Percentiles rank a stretch among this genome's conserved stretches.
Evolutionary conservation across 2,888 invertebrate species (phyloP).

Genomic region (Ophonus ardosiacus): DNA sequence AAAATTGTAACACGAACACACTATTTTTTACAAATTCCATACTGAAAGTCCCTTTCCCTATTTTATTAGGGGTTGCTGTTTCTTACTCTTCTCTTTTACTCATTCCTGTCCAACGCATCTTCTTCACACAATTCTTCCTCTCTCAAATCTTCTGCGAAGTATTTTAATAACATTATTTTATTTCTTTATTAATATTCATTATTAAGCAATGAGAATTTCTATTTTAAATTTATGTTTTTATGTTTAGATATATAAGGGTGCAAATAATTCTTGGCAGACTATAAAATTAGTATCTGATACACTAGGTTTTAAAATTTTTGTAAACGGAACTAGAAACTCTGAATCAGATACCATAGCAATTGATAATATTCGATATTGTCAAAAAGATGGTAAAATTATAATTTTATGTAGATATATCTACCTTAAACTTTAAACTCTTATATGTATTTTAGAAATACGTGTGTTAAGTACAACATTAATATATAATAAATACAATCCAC

Average conservation of each 20-base stretch:
- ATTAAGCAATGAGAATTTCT: neutral
- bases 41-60: too few species aligned
- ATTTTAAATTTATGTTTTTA: neutral
- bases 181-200: too few species aligned
- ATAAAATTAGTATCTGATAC: neutral
- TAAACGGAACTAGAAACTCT: neutral
- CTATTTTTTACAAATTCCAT: too few species aligned
- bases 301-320: slow-evolving; percentile 30
- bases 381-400: slow-evolving; percentile 64
- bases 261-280: slow-evolving; percentile 8
- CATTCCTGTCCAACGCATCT: too few species aligned
- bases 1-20: too few species aligned
- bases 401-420: neutral
- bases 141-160: too few species aligned
- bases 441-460: slow-evolving; percentile 17
- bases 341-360: slow-evolving; percentile 63
- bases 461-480: neutral
- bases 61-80: too few species aligned
- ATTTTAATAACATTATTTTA: neutral
- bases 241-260: neutral
- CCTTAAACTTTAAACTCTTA: neutral
- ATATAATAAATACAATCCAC: neutral
- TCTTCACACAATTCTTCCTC: too few species aligned
- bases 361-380: slow-evolving; percentile 67
- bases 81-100: too few species aligned